A percentile compares a stretch with the other conserved stretches of the same genome.
Conservation (phyloP, 2,888 invertebrate genomes). For the Epinotia brunnichana region DNA sequence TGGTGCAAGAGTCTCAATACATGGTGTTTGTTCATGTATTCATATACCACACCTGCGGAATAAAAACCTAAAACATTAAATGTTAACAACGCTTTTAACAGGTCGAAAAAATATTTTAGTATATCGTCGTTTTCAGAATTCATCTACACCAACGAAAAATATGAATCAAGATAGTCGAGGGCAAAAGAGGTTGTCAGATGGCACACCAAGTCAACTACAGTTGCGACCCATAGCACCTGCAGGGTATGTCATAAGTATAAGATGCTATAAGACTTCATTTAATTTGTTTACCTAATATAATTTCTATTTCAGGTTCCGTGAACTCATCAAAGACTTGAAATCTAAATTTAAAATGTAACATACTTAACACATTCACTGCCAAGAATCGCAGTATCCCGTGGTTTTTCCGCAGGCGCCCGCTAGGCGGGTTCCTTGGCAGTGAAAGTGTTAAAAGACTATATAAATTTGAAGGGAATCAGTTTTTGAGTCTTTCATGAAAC, state of each 20-base stretch:
- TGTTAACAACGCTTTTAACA: no score
- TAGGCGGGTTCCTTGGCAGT: no score
- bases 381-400: no score
- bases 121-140: slow-evolving; percentile 60
- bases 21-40: background rate
- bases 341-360: background rate
- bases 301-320: slow-evolving; percentile 39
- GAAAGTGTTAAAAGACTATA: background rate
- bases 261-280: background rate
- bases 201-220: slow-evolving; percentile 76
- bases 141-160: slow-evolving; percentile 68
- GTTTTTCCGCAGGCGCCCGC: no score
- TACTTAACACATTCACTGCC: no score
- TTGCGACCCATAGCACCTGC: slow-evolving; percentile 78
- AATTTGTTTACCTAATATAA: background rate
- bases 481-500: slow-evolving; percentile 28
- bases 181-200: slow-evolving; percentile 77
- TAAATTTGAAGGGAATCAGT: background rate
- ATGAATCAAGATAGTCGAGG: slow-evolving; percentile 69
- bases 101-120: background rate
- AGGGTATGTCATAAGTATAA: slow-evolving; percentile 66
- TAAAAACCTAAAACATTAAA: background rate
- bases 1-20: no score
- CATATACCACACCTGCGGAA: background rate
- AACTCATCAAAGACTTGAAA: slow-evolving; percentile 42